These are phyloP conservation scores for Amphibalanus amphitrite DNA, from an alignment of 1,140 invertebrate species.

Conservation along the genomic window DNA sequence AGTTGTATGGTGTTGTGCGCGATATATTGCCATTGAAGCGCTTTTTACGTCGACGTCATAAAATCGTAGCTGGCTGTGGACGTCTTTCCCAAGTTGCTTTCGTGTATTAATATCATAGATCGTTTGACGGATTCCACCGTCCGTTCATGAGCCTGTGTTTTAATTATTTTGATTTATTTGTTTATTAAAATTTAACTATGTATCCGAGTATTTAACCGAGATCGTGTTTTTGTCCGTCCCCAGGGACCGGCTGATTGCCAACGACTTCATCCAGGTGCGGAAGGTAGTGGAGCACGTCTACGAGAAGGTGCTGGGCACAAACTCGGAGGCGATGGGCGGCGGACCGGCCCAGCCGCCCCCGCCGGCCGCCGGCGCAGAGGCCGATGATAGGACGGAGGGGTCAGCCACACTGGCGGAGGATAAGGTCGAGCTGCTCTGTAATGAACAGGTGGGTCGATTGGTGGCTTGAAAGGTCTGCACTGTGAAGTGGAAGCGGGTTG, in stretches of 20 bases:
- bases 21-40: no score
- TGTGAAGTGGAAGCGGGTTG: no score
- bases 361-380: not conserved
- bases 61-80: no score
- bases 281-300: constrained; percentile 99
- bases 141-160: not conserved
- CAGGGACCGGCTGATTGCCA: constrained; percentile 90
- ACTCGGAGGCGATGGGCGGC: constrained; percentile 14
- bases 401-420: constrained; percentile 56
- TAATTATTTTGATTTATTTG: no score
- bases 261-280: constrained; percentile 88
- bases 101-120: no score
- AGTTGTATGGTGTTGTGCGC: no score
- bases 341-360: no score
- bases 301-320: constrained; percentile 79
- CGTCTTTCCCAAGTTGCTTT: no score
- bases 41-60: no score
- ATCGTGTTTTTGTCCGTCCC: constrained; percentile 13
- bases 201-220: not conserved
- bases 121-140: no score
- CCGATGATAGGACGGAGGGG: constrained; percentile 22
- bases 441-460: constrained; percentile 86
- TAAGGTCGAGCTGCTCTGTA: constrained; percentile 85
- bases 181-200: no score
- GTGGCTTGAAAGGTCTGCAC: no score